These are phyloP conservation scores for Physeter macrocephalus DNA, from an alignment of 2,113 vertebrate genomes.

Conservation along the genomic window DNA sequence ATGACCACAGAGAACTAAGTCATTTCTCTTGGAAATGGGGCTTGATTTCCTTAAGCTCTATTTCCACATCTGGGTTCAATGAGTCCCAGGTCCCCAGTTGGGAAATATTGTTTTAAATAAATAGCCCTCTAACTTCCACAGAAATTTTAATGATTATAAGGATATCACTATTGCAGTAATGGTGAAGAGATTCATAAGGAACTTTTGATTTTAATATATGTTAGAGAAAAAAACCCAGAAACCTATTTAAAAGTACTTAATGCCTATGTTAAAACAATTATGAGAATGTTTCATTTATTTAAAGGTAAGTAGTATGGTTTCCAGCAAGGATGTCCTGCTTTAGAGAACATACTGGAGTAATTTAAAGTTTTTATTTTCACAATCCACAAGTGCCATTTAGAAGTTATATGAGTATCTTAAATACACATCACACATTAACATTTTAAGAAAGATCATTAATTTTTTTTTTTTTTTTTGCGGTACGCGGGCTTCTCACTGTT, in stretches of 20 bases:
- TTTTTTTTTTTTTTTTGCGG: too few relatives aligned
- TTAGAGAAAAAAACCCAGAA: neutral
- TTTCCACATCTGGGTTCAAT: neutral
- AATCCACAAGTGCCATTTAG: neutral
- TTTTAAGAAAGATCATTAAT: neutral
- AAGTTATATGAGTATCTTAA: neutral
- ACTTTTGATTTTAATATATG: neutral
- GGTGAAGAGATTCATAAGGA: neutral
- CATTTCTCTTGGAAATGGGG: neutral
- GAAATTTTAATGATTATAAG: neutral
- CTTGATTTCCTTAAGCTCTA: neutral
- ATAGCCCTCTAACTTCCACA: neutral
- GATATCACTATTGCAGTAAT: neutral
- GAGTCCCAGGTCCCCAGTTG: neutral
- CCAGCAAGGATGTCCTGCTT: neutral
- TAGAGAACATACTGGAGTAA: neutral
- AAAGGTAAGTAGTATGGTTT: neutral
- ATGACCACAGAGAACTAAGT: neutral
- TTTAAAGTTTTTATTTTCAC: neutral
- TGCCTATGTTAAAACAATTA: neutral
- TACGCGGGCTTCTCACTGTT: too few relatives aligned
- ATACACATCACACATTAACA: neutral
- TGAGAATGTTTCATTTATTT: conserved; percentile 7
- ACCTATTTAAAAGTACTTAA: neutral
- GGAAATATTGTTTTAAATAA: neutral